Base-by-base conservation (phyloP, 2,888 invertebrate genomes). In the Thelaira solivaga region DNA sequence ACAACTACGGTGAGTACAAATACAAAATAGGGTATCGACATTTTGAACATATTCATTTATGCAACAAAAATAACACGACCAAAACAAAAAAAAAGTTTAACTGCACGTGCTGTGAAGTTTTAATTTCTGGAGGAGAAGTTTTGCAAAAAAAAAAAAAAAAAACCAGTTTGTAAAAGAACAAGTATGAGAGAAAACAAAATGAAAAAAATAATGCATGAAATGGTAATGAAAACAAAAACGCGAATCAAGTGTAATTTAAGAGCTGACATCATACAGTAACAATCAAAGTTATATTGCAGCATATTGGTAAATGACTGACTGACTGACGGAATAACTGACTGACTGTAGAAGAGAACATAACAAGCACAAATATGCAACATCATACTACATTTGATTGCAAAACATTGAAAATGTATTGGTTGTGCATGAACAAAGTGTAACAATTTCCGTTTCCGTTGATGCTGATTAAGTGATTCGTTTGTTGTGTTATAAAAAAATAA, bases 401-500 rank as follows among this genome's bases (percentile, higher is more conserved):
- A 53, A 57, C 20, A 67, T 59, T 59, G 55, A 55, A n/a, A 65
- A 67, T 59, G 47, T 59, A 51, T 45, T 67, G 68, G 64, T 72
- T 73, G 64, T 62, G 8, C 64, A 73, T 59, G 73, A 69, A 62
- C 62, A 53, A 71, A 69, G 76, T 75, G 68, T 65, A 76, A 72
- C 80, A 76, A 80, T 78, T 78, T 80, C 80, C 80, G 75, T 65
- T 80, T 78, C 80, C 80, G 73, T 64, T 64, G 68, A 73, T 68
- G 77, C 77, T 73, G 77, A 77, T 77, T 77, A 77, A 77, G 77
- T 77, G 68, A 73, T 73, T 77, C 73, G 73, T 64, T 73, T 69
- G 73, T 77, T 73, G 62, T 64, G 57, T 64, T 73, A 59, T 51
- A 69, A 34, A 31, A 73, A 43, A 29, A 59, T 34, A 49, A 61